These are phyloP conservation scores for Platysteira castanea DNA, from an alignment of 2,113 vertebrate genomes.

Conservation along the genomic window DNA sequence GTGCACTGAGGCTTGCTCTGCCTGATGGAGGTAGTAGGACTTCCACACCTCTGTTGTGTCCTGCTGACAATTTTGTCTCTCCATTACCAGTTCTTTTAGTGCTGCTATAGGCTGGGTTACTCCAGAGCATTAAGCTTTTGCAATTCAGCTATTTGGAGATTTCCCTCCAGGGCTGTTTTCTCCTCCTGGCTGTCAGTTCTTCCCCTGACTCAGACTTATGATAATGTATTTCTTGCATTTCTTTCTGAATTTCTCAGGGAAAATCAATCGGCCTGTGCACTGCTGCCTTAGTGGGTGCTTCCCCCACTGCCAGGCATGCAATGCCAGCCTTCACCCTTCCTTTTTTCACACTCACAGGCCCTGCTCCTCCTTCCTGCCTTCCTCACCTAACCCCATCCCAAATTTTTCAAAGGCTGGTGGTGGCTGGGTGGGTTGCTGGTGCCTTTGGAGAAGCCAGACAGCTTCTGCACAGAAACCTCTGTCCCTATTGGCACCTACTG, in stretches of 20 bases:
- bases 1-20: rapidly evolving
- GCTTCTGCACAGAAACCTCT: neutral
- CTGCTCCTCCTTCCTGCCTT: neutral
- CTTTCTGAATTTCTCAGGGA: neutral
- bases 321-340: rapidly evolving
- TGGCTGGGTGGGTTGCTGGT: too few species aligned
- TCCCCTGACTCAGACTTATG: neutral
- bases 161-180: neutral
- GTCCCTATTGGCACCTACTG: neutral
- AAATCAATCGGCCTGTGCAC: rapidly evolving
- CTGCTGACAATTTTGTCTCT: neutral
- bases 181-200: neutral
- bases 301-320: too few species aligned
- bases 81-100: rapidly evolving
- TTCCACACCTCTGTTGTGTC: rapidly evolving
- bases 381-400: rapidly evolving
- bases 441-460: neutral
- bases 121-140: neutral
- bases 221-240: neutral
- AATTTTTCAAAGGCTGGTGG: neutral
- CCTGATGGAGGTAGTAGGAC: neutral
- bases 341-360: neutral
- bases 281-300: rapidly evolving
- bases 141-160: neutral
- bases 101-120: neutral